A percentile compares a stretch with the other conserved stretches of the same genome.
Evolutionary conservation across 2,797 vertebrate genomes (phyloP).

Genomic region (Microcaecilia unicolor): DNA sequence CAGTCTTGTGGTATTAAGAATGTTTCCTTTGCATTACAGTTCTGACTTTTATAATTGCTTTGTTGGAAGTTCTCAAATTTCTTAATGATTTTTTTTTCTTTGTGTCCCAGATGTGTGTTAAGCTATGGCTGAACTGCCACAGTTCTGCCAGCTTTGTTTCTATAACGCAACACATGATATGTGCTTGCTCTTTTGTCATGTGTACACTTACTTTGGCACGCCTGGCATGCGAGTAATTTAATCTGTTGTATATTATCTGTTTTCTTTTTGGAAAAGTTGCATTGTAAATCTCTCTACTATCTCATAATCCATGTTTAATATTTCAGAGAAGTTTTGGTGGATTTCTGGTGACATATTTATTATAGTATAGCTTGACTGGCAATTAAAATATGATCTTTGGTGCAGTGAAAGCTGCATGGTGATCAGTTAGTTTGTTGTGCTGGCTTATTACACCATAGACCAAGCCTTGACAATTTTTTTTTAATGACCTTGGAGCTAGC

Average conservation of each 20-base stretch:
- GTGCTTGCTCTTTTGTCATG: slow-evolving; percentile 34
- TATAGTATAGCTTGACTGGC: no score
- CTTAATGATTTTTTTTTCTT: slow-evolving; percentile 52
- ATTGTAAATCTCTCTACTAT: slow-evolving; percentile 4
- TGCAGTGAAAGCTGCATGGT: no score
- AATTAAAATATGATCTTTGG: no score
- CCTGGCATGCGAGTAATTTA: slow-evolving; percentile 6
- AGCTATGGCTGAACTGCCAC: slow-evolving; percentile 37
- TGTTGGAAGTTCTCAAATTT: slow-evolving; percentile 55
- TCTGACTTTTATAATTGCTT: slow-evolving; percentile 54
- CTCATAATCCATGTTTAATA: no score
- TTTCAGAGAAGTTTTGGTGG: no score
- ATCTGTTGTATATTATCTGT: background rate
- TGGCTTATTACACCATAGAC: no score
- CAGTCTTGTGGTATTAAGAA: slow-evolving; percentile 52
- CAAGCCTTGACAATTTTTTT: no score
- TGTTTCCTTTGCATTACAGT: slow-evolving; percentile 62
- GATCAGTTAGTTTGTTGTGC: no score
- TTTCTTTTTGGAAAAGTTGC: slow-evolving; percentile 5
- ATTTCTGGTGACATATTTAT: no score
- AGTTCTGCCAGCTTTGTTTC: slow-evolving; percentile 39
- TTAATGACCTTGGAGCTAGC: no score
- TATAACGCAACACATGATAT: slow-evolving; percentile 37
- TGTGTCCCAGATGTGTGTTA: slow-evolving; percentile 43
- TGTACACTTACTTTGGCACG: slow-evolving; percentile 18